A percentile compares a stretch with the other conserved stretches of the same genome.
phyloP scores from a whole-genome alignment of 2,113 vertebrate genomes.

The Xyrauchen texanus region DNA sequence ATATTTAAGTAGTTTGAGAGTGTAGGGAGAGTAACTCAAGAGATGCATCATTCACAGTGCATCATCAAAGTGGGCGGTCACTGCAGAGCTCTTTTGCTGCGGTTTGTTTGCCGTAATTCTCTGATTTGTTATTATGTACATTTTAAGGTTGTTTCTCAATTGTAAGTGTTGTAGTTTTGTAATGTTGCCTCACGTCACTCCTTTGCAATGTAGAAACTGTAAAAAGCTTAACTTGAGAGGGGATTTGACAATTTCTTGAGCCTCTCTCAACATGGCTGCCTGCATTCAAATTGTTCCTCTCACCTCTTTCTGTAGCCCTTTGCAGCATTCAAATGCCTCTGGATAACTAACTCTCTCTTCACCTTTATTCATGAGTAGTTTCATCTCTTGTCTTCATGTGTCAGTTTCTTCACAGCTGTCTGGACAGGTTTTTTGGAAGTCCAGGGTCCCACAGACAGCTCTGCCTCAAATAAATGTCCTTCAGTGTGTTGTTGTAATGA shows the following conservation, averaged over 20 bases:
- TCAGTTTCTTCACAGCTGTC: conserved; percentile 55
- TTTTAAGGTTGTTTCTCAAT: neutral
- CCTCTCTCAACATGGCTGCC: conserved; percentile 33
- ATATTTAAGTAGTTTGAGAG: too few relatives aligned
- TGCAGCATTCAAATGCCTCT: conserved; percentile 36
- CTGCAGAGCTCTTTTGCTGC: too few relatives aligned
- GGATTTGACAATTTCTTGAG: neutral
- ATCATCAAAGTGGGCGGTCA: too few relatives aligned
- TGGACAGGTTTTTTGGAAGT: conserved; percentile 43
- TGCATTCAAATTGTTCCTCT: conserved; percentile 29
- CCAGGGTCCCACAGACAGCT: conserved; percentile 20
- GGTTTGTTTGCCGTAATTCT: too few relatives aligned
- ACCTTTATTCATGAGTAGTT: conserved; percentile 53
- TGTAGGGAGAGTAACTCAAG: too few relatives aligned
- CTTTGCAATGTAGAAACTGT: neutral
- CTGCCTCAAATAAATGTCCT: conserved; percentile 29
- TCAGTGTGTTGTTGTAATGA: conserved; percentile 15
- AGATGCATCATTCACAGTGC: too few relatives aligned
- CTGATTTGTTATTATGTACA: too few relatives aligned
- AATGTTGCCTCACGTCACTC: neutral
- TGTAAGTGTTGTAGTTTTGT: neutral
- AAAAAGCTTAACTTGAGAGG: conserved; percentile 21
- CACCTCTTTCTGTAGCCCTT: conserved; percentile 47
- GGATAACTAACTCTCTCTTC: conserved; percentile 49
- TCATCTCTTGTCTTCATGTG: conserved; percentile 49